A percentile compares a stretch with the other conserved stretches of the same genome.
These are phyloP conservation scores for Azemiops feae DNA, from an alignment of 2,113 vertebrate species.

Conservation along the genomic window DNA sequence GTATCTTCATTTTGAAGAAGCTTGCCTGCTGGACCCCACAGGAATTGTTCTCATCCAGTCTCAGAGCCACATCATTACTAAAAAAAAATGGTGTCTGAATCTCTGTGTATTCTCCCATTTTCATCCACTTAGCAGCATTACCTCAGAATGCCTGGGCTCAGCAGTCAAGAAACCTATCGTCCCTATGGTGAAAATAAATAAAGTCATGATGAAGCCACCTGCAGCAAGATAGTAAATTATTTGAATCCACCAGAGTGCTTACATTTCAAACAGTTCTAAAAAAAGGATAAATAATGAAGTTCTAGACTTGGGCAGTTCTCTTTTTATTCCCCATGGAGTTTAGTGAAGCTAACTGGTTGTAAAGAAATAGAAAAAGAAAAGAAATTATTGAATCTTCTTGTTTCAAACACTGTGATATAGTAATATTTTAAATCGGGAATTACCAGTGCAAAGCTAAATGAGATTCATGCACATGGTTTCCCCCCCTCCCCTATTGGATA, in stretches of 20 bases:
- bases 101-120: slow-evolving; percentile 71
- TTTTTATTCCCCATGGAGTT: slow-evolving; percentile 28
- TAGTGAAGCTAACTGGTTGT: slow-evolving; percentile 50
- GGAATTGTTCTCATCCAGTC: slow-evolving; percentile 67
- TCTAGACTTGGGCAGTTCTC: slow-evolving; percentile 32
- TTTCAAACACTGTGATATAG: slow-evolving; percentile 26
- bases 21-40: slow-evolving; percentile 64
- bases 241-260: slow-evolving; percentile 55
- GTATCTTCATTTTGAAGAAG: slow-evolving; percentile 42
- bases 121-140: slow-evolving; percentile 76
- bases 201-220: slow-evolving; percentile 64
- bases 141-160: slow-evolving; percentile 56
- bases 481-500: neutral
- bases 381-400: slow-evolving; percentile 26
- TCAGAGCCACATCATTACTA: slow-evolving; percentile 74
- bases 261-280: slow-evolving; percentile 74
- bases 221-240: slow-evolving; percentile 56
- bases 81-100: slow-evolving; percentile 70
- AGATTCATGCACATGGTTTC: neutral
- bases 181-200: slow-evolving; percentile 60
- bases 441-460: slow-evolving; percentile 15
- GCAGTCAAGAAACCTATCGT: slow-evolving; percentile 59
- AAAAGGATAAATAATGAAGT: slow-evolving; percentile 56
- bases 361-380: slow-evolving; percentile 18
- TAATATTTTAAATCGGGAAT: slow-evolving; percentile 41